Percentiles rank a stretch among this genome's conserved stretches.
Conservation (phyloP, 2,888 invertebrate species). For the Chymomyza amoena region DNA sequence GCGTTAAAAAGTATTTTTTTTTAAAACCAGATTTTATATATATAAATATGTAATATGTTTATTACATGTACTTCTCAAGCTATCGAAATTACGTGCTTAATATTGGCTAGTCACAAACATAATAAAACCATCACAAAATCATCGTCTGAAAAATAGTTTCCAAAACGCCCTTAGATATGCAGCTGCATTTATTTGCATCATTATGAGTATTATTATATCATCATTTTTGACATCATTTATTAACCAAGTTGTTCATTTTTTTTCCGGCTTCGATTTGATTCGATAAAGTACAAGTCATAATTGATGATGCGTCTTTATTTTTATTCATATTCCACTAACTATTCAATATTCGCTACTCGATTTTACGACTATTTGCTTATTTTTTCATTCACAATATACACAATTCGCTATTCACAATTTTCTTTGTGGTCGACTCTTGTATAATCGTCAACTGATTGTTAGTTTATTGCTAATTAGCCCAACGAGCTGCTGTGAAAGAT, state of each 20-base stretch:
- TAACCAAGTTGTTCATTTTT: no score
- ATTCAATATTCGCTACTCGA: background rate
- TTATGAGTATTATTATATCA: background rate
- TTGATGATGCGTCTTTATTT: background rate
- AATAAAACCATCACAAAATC: no score
- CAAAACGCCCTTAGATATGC: no score
- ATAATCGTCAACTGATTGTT: background rate
- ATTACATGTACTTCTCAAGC: no score
- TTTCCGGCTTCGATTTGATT: background rate
- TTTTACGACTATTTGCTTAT: no score
- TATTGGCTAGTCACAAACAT: no score
- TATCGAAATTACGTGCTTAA: no score
- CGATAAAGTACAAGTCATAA: background rate
- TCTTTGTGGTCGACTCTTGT: background rate
- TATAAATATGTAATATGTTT: no score
- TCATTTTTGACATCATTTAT: conserved; percentile 6
- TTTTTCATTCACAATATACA: background rate
- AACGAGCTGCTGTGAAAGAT: background rate
- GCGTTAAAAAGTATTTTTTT: no score
- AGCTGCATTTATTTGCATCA: background rate
- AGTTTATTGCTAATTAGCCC: background rate
- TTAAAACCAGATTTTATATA: no score
- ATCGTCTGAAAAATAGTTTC: no score
- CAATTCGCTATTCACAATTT: background rate
- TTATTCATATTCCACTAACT: background rate